Conservation (phyloP, 2,113 vertebrate species). For the Probosciger aterrimus region DNA sequence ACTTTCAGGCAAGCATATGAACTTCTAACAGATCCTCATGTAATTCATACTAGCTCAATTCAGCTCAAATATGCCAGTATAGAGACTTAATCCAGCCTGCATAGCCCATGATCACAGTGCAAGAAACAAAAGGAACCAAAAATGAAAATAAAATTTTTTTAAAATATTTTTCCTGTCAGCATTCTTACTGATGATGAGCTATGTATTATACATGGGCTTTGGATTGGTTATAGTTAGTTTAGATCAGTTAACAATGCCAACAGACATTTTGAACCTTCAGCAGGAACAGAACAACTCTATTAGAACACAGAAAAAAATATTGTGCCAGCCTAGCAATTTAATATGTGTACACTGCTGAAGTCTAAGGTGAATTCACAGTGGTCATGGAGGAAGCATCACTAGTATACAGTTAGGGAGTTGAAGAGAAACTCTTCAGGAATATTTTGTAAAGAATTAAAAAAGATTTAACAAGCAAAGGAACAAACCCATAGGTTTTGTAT, state of each 20-base stretch:
- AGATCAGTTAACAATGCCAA: background rate
- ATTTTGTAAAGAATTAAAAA: background rate
- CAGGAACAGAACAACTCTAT: background rate
- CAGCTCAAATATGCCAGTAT: background rate
- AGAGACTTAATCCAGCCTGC: background rate
- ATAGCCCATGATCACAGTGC: background rate
- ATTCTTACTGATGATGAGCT: background rate
- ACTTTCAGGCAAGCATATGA: background rate
- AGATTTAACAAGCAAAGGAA: background rate
- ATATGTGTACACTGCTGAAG: background rate
- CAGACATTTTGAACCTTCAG: background rate
- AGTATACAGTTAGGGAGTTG: background rate
- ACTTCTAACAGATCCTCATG: background rate
- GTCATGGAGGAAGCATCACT: background rate
- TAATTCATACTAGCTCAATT: background rate
- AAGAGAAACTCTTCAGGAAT: background rate
- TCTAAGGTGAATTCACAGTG: background rate
- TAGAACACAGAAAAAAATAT: background rate
- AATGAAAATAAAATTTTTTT: background rate
- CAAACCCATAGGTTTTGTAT: background rate
- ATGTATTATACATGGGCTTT: background rate
- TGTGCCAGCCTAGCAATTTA: background rate
- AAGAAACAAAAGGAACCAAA: background rate
- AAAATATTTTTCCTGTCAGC: background rate
- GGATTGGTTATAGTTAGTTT: background rate